phyloP scores from a whole-genome alignment of 2,113 vertebrate genomes.

The Pomatorhinus ruficollis region DNA sequence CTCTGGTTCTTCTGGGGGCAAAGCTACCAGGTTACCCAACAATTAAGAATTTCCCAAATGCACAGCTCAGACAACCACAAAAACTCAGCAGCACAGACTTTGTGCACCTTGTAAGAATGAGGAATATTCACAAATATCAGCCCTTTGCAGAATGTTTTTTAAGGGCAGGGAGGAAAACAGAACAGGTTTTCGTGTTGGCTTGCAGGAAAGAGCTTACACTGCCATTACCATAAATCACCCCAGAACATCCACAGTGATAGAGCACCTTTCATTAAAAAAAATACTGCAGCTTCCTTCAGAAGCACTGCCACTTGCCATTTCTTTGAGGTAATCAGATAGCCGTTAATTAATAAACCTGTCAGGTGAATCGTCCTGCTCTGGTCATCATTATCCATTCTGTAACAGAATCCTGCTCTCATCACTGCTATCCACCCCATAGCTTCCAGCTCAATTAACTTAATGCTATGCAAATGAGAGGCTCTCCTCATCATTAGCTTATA shows the following conservation, averaged over 20 bases:
- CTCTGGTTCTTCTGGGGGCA: not conserved
- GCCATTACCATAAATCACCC: not conserved
- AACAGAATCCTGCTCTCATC: slow-evolving; percentile 85
- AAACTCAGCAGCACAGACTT: not conserved
- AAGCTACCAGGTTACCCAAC: not conserved
- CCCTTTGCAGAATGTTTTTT: not conserved
- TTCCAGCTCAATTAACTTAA: slow-evolving; percentile 94
- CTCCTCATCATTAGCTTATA: slow-evolving; percentile 87
- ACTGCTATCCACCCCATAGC: slow-evolving; percentile 74
- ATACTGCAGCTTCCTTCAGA: not conserved
- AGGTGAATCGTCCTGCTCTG: slow-evolving; percentile 84
- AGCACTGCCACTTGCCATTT: slow-evolving; percentile 56
- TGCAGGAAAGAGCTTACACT: not conserved
- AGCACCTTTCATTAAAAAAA: slow-evolving; percentile 29
- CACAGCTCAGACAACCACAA: not conserved
- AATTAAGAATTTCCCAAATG: not conserved
- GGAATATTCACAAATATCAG: not conserved
- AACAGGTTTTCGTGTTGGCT: not conserved
- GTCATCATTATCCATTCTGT: slow-evolving; percentile 88
- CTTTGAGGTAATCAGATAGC: slow-evolving; percentile 87
- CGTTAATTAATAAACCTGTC: slow-evolving; percentile 96
- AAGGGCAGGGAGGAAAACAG: not conserved
- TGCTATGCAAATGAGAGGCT: slow-evolving; percentile 94
- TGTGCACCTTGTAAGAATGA: rapidly evolving
- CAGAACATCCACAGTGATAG: not conserved